These are phyloP conservation scores for Zaprionus gabonicus DNA, from an alignment of 1,140 invertebrate species.

Conservation along the genomic window DNA sequence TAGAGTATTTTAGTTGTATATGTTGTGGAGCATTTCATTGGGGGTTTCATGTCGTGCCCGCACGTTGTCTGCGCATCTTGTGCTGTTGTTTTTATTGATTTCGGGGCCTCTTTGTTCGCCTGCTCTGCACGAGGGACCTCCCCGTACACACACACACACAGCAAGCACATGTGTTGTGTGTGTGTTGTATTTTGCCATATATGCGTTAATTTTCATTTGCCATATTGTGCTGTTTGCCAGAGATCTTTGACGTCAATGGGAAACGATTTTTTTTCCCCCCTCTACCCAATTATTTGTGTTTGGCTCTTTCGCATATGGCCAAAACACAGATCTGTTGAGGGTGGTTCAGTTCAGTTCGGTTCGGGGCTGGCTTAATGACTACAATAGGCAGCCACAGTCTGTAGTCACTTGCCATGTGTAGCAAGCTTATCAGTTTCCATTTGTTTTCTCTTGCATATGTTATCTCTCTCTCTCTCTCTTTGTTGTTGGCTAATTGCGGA, in stretches of 20 bases:
- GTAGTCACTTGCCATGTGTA: conserved; percentile 31
- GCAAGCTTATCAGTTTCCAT: conserved; percentile 13
- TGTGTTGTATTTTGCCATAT: conserved; percentile 57
- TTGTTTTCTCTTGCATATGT: conserved; percentile 35
- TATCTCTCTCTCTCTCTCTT: conserved; percentile 27
- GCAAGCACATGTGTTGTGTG: conserved; percentile 7
- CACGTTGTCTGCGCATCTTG: conserved; percentile 20
- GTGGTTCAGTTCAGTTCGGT: conserved; percentile 8
- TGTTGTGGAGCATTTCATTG: conserved; percentile 31
- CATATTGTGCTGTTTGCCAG: conserved; percentile 42
- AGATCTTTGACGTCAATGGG: conserved; percentile 68
- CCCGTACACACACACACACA: conserved; percentile 2
- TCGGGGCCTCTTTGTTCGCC: conserved; percentile 3
- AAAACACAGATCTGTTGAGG: conserved; percentile 32
- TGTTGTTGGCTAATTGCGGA: conserved; percentile 60
- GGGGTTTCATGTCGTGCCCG: conserved; percentile 31
- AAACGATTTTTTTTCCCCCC: conserved; percentile 24
- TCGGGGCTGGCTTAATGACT: conserved; percentile 3
- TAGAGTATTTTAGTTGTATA: conserved; percentile 6
- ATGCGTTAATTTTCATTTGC: conserved; percentile 69
- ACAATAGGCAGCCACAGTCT: neutral
- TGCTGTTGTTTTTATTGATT: conserved; percentile 40
- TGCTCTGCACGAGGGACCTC: neutral
- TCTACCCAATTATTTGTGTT: conserved; percentile 15
- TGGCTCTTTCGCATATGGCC: conserved; percentile 39